Evolutionary conservation across 2,797 vertebrate species (phyloP).

Genomic region (Rhinoraja longicauda): DNA sequence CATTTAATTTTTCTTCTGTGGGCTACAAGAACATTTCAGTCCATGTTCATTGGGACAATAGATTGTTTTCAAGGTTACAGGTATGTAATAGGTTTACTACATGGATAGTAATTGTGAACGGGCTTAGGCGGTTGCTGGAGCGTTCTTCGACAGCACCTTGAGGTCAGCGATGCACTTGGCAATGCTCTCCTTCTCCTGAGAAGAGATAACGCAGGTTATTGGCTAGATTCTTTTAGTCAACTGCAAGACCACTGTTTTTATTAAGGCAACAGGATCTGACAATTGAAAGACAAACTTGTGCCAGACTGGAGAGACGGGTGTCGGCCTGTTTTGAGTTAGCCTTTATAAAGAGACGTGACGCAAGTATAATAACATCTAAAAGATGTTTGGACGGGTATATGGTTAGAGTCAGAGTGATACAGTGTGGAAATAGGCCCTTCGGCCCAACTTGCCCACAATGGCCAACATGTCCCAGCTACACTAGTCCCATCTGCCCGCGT

Average conservation of each 20-base stretch:
- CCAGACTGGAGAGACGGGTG: background rate
- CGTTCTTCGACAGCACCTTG: slow-evolving; percentile 70
- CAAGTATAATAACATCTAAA: too few species aligned
- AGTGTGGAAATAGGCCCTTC: too few species aligned
- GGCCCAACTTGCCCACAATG: too few species aligned
- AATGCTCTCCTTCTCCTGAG: slow-evolving; percentile 88
- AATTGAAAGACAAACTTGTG: background rate
- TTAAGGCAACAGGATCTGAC: background rate
- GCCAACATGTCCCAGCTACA: too few species aligned
- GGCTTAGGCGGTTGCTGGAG: slow-evolving; percentile 52
- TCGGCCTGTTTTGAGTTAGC: background rate
- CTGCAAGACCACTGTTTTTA: background rate
- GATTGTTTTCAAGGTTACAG: background rate
- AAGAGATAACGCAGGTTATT: slow-evolving; percentile 43
- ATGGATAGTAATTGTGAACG: background rate
- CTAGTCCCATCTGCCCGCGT: too few species aligned
- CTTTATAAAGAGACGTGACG: background rate
- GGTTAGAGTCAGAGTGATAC: too few species aligned
- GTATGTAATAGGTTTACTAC: background rate
- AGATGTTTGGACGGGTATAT: too few species aligned
- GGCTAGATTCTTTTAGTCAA: background rate
- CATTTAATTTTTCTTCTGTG: slow-evolving; percentile 8
- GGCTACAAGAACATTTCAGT: background rate
- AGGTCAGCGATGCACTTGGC: slow-evolving; percentile 88
- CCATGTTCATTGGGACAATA: background rate